Conservation (phyloP, 2,797 vertebrate genomes). For the Anguilla marmorata region DNA sequence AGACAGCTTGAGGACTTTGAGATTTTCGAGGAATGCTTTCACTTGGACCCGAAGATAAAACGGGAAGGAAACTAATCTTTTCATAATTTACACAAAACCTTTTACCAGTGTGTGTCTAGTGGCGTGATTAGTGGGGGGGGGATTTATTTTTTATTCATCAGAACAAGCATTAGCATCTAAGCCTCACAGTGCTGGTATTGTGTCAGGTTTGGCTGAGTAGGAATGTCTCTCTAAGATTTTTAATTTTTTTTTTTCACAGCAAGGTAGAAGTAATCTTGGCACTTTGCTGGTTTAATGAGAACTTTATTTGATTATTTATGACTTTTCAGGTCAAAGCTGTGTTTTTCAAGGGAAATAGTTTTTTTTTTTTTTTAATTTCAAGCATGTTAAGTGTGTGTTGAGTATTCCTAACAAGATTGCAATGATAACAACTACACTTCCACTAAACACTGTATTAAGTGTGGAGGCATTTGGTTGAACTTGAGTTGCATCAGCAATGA, state of each 20-base stretch:
- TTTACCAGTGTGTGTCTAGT: slow-evolving; percentile 70
- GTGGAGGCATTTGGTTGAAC: too few species aligned
- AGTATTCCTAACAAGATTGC: background rate
- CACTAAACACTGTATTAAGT: background rate
- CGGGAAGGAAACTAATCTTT: slow-evolving; percentile 71
- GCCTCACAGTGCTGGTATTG: slow-evolving; percentile 64
- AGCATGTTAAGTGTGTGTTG: background rate
- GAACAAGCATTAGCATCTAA: slow-evolving; percentile 75
- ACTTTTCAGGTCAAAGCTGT: slow-evolving; percentile 56
- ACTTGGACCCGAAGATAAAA: slow-evolving; percentile 69
- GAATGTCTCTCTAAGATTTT: slow-evolving; percentile 67
- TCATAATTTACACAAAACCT: slow-evolving; percentile 77
- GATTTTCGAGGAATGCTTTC: slow-evolving; percentile 60
- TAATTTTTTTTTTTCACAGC: slow-evolving; percentile 38
- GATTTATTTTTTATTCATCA: slow-evolving; percentile 75
- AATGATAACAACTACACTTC: background rate
- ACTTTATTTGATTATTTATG: slow-evolving; percentile 62
- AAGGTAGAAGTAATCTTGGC: slow-evolving; percentile 60
- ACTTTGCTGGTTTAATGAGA: slow-evolving; percentile 57
- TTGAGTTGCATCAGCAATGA: too few species aligned
- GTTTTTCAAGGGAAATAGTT: slow-evolving; percentile 18
- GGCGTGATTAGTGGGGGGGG: slow-evolving; percentile 70
- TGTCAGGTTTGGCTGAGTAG: slow-evolving; percentile 67
- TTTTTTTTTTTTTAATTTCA: background rate
- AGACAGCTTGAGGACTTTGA: slow-evolving; percentile 58